Percentiles rank a stretch among this genome's conserved stretches.
Conservation (phyloP, 2,797 vertebrate genomes). For the Gambusia yucatana region DNA sequence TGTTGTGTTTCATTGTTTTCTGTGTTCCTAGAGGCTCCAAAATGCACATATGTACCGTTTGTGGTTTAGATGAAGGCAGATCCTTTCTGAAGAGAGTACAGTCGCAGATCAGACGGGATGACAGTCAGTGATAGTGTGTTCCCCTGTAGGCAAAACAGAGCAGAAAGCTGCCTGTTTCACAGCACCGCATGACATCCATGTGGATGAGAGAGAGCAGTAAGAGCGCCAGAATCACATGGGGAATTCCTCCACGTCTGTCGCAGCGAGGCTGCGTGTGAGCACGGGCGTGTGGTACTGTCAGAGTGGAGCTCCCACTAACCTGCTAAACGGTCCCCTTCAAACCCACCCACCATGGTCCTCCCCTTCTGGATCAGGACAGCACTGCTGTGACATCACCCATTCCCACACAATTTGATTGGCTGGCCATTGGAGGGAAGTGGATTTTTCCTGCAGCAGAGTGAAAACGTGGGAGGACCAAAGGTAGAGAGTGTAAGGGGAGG, state of each 20-base stretch:
- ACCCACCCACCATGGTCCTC: constrained; percentile 54
- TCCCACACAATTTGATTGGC: constrained; percentile 81
- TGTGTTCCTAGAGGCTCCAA: constrained; percentile 37
- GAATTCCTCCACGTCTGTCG: constrained; percentile 72
- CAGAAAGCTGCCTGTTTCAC: constrained; percentile 56
- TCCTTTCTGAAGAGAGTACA: constrained; percentile 58
- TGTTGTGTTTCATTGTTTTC: constrained; percentile 29
- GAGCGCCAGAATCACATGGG: constrained; percentile 50
- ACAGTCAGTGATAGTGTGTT: constrained; percentile 59
- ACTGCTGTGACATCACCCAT: constrained; percentile 85
- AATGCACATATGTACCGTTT: constrained; percentile 51
- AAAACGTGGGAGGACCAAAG: constrained; percentile 30
- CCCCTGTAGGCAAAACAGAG: constrained; percentile 59
- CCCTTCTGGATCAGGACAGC: constrained; percentile 66
- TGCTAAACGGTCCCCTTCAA: constrained; percentile 58
- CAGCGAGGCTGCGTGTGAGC: constrained; percentile 21
- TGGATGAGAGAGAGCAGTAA: constrained; percentile 34
- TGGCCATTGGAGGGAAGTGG: constrained; percentile 72
- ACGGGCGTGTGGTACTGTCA: constrained; percentile 47
- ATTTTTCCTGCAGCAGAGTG: constrained; percentile 77
- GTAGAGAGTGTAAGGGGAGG: constrained; percentile 43
- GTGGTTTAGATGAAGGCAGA: constrained; percentile 60
- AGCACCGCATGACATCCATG: constrained; percentile 52
- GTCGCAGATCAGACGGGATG: constrained; percentile 64
- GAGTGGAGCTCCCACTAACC: constrained; percentile 56